These are phyloP conservation scores for Acanthiza pusilla DNA, from an alignment of 2,797 vertebrate genomes.

Conservation along the genomic window DNA sequence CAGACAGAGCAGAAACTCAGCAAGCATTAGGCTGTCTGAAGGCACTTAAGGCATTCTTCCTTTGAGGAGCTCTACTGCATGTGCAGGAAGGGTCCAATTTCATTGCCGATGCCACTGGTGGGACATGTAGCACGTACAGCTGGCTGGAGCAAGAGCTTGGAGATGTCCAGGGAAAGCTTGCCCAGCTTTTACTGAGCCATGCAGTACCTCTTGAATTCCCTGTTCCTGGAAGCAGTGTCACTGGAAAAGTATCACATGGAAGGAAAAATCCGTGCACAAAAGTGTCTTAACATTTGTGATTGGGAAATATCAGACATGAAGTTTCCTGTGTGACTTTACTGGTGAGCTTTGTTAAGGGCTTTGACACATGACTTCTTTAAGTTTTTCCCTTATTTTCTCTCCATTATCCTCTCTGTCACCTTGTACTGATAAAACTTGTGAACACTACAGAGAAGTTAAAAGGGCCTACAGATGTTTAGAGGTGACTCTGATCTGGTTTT, in stretches of 20 bases:
- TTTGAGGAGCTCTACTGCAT: rapidly evolving
- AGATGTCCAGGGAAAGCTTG: neutral
- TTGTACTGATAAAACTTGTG: neutral
- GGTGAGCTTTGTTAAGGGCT: neutral
- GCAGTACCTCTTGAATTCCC: neutral
- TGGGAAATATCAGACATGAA: neutral
- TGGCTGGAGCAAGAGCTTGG: neutral
- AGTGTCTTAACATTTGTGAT: neutral
- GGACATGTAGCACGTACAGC: rapidly evolving
- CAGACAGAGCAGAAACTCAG: neutral
- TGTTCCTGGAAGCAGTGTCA: neutral
- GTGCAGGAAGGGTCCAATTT: neutral
- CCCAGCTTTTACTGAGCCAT: neutral
- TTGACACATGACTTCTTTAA: neutral
- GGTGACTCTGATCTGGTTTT: neutral
- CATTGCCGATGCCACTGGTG: neutral
- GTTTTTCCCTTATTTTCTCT: neutral
- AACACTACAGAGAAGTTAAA: neutral
- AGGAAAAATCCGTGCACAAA: neutral
- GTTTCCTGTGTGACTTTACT: neutral
- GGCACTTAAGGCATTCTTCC: neutral
- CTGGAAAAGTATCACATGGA: neutral
- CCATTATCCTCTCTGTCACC: neutral
- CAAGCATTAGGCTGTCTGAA: neutral
- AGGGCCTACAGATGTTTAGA: neutral